Conservation (phyloP, 2,797 vertebrate genomes). For the Columba guinea region DNA sequence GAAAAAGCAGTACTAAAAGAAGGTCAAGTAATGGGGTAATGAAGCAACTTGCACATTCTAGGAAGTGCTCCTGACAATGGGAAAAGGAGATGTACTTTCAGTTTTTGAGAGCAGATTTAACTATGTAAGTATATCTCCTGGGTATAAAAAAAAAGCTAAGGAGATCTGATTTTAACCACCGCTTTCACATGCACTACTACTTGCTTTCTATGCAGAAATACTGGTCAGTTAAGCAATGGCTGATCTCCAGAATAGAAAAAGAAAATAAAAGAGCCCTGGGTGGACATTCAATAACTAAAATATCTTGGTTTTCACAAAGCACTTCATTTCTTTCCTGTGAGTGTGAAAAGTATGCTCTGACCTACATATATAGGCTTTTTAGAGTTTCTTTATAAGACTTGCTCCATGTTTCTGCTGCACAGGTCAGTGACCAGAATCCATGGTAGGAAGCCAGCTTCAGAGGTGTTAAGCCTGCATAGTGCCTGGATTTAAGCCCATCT, state of each 20-base stretch:
- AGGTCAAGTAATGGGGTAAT: background rate
- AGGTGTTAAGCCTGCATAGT: background rate
- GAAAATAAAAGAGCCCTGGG: no score
- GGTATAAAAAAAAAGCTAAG: background rate
- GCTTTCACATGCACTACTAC: background rate
- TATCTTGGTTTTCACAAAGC: background rate
- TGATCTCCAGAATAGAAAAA: background rate
- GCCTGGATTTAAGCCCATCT: background rate
- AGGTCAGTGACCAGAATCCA: background rate
- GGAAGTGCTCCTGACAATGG: background rate
- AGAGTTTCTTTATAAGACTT: background rate
- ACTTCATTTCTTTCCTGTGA: background rate
- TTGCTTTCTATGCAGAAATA: background rate
- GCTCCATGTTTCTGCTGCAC: background rate
- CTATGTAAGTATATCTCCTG: background rate
- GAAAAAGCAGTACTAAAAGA: background rate
- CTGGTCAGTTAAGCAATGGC: background rate
- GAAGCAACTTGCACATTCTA: background rate
- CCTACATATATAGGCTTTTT: background rate
- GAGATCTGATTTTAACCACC: background rate
- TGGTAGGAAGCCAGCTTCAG: background rate
- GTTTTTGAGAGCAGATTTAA: background rate
- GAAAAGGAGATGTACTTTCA: background rate
- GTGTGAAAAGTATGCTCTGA: background rate
- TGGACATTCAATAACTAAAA: background rate